Evolutionary conservation across 1,140 invertebrate genomes (phyloP).

Genomic region (Euura lappo): DNA sequence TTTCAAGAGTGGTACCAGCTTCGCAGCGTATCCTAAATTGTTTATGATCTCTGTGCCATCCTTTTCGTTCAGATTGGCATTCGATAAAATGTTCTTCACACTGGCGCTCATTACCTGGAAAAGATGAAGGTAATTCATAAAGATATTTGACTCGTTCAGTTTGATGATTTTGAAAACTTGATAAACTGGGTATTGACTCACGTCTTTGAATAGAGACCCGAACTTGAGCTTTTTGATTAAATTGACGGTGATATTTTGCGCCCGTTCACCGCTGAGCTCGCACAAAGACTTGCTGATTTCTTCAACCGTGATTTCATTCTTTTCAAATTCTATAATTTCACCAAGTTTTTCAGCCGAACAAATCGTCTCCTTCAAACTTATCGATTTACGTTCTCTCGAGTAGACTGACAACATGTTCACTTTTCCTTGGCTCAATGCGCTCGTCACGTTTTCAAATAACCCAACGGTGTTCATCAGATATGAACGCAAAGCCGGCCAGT

Average conservation of each 20-base stretch:
- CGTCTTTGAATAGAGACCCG: constrained; percentile 59
- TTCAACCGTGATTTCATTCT: constrained; percentile 37
- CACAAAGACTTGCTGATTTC: constrained; percentile 58
- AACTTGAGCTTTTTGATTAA: constrained; percentile 62
- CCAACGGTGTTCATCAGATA: constrained; percentile 44
- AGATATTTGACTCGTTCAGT: neutral
- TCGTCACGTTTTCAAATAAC: constrained; percentile 37
- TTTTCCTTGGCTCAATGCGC: constrained; percentile 42
- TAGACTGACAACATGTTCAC: constrained; percentile 55
- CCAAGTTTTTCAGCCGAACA: constrained; percentile 48
- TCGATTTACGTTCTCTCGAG: constrained; percentile 42
- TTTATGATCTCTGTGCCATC: constrained; percentile 57
- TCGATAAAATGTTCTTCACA: constrained; percentile 57
- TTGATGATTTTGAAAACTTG: neutral
- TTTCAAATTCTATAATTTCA: constrained; percentile 47
- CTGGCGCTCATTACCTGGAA: constrained; percentile 53
- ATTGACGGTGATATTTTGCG: constrained; percentile 53
- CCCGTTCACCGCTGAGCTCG: constrained; percentile 50
- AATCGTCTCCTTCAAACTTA: constrained; percentile 49
- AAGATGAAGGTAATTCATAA: neutral
- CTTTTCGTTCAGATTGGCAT: constrained; percentile 59
- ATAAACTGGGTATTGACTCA: constrained; percentile 33
- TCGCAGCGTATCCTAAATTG: constrained; percentile 53
- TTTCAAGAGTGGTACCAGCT: constrained; percentile 56
- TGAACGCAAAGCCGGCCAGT: constrained; percentile 49